Evolutionary conservation across 1,140 invertebrate genomes (phyloP).

Genomic region (Apis cerana): DNA sequence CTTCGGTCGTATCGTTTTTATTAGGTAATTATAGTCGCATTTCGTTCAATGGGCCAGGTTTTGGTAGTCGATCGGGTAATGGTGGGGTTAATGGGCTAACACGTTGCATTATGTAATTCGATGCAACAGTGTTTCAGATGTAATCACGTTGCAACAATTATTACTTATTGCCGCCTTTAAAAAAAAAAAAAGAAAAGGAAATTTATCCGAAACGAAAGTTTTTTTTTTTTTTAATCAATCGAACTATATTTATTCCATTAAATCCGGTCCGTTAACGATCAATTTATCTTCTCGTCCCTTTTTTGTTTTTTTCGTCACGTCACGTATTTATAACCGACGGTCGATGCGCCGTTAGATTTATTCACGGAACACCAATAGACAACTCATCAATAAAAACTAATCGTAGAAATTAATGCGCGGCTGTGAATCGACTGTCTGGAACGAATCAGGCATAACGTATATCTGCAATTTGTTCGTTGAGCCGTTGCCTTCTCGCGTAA

Average conservation of each 20-base stretch:
- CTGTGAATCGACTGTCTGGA: constrained; percentile 19
- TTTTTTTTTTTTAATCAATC: too few species aligned
- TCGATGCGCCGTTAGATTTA: too few species aligned
- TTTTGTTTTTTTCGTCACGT: too few species aligned
- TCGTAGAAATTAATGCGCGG: constrained; percentile 1
- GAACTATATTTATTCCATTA: too few species aligned
- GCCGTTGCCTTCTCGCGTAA: constrained; percentile 71
- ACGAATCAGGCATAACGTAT: neutral
- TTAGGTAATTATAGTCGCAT: constrained; percentile 11
- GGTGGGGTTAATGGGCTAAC: constrained; percentile 3
- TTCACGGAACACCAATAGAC: too few species aligned
- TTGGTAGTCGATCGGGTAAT: neutral
- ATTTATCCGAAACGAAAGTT: neutral
- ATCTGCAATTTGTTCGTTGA: constrained; percentile 32
- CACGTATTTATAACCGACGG: too few species aligned
- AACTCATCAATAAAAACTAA: neutral
- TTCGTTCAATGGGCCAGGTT: constrained; percentile 14
- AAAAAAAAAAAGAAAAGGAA: neutral
- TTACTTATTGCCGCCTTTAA: neutral
- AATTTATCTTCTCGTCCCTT: too few species aligned
- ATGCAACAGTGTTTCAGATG: neutral
- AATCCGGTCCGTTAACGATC: too few species aligned
- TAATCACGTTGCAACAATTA: neutral
- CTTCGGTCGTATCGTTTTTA: neutral
- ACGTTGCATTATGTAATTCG: constrained; percentile 19